A percentile compares a stretch with the other conserved stretches of the same genome.
Conservation (phyloP, 2,113 vertebrate species). For the Cavia aperea region DNA sequence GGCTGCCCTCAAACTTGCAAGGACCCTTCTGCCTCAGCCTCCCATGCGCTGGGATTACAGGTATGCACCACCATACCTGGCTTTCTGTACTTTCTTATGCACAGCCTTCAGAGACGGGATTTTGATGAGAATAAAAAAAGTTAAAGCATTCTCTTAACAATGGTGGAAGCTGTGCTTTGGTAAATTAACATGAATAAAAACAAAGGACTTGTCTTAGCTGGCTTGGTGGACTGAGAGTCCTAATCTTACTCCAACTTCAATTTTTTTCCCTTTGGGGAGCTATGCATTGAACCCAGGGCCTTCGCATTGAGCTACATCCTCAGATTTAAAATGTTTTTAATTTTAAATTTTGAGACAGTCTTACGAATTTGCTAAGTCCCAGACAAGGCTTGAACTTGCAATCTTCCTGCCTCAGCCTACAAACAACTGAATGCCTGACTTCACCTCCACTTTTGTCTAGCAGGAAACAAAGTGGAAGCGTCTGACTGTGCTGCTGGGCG, state of each 20-base stretch:
- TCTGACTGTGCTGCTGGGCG: not conserved
- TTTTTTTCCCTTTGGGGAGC: not conserved
- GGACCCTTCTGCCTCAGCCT: too few relatives aligned
- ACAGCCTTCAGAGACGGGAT: not conserved
- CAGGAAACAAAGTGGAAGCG: not conserved
- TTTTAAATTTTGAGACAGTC: not conserved
- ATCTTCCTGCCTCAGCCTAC: not conserved
- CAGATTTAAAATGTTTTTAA: not conserved
- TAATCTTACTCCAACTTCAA: not conserved
- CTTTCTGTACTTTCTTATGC: not conserved
- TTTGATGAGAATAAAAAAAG: not conserved
- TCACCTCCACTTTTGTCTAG: not conserved
- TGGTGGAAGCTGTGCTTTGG: not conserved
- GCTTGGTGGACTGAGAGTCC: not conserved
- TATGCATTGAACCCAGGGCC: not conserved
- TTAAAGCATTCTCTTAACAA: not conserved
- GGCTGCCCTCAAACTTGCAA: too few relatives aligned
- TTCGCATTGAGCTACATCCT: not conserved
- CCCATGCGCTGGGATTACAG: too few relatives aligned
- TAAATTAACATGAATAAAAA: not conserved
- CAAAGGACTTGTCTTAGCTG: not conserved
- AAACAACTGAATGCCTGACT: not conserved
- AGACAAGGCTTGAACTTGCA: not conserved
- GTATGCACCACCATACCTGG: too few relatives aligned
- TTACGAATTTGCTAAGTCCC: not conserved